Evolutionary conservation across 2,113 vertebrate species (phyloP), one percentile per base, ranked within the genome.

Genomic region (Phoenicopterus ruber): DNA sequence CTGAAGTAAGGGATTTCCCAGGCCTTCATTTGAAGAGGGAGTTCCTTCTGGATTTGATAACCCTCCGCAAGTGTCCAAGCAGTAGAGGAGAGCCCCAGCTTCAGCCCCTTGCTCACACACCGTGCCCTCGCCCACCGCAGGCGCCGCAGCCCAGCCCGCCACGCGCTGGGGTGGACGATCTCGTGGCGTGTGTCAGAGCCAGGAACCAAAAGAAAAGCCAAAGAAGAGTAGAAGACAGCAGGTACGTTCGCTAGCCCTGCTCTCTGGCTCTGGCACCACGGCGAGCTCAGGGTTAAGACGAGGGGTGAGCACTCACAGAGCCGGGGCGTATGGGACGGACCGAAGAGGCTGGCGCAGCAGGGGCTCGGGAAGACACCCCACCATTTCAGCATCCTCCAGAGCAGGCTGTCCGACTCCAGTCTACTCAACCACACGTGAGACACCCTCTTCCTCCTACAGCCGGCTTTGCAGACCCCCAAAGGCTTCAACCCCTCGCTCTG

Each of bases 111-210:
- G 26, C 6, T 6, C 10, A 29, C 14, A 1, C 4, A 17, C 36
- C 1, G 0, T 8, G 2, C 26, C 28, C 1, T 22, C 54, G 4
- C 28, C 28, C 38, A 7, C 44, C 6, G 1, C 13, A 2, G 10
- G 2, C 2, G 46, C 63, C 7, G 44, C 87, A 42, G 59, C 47
- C 58, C 34, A 22, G 79, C 8, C 20, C 40, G 4, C 20, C 26
- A 0, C 0, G 50, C 6, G 1, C 47, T 15, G 70, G n/a, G 22
- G 0, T 34, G 50, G 69, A 13, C 8, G 11, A 11, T 20, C 34
- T 44, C 34, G 0, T 4, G 8, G 38, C 24, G 17, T 17, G 20
- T 38, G n/a, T 46, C 65, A 36, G 34, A 34, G n/a, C 32, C 22
- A 34, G 38, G 32, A 62, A 46, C 13, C 18, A 6, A 11, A 61